A percentile compares a stretch with the other conserved stretches of the same genome.
Evolutionary conservation across 53 echinoderm and acorn worm species (phyloP).

Genomic region (Holothuria scabra): DNA sequence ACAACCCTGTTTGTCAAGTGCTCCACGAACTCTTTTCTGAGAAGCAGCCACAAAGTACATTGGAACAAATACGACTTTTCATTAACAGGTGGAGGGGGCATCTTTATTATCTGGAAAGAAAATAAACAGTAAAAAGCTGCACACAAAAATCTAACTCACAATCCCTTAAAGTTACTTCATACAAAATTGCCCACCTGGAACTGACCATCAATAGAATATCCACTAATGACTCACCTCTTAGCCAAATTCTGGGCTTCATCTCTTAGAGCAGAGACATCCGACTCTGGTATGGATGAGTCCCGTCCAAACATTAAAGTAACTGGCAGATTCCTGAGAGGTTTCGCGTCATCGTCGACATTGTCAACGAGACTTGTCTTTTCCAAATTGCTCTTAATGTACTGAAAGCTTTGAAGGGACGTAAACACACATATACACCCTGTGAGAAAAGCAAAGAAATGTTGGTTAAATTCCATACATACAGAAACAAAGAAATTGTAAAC

Average conservation of each 20-base stretch:
- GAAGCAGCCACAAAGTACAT: no score
- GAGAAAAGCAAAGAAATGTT: not conserved
- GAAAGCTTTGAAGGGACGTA: slow-evolving; percentile 78
- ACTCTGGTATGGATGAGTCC: slow-evolving; percentile 74
- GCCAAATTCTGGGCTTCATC: slow-evolving; percentile 60
- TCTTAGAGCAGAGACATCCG: slow-evolving; percentile 68
- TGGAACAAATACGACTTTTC: no score
- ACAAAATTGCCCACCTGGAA: no score
- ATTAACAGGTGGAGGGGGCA: no score
- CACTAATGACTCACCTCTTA: slow-evolving; percentile 37
- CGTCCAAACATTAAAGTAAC: slow-evolving; percentile 88
- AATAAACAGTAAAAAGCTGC: no score
- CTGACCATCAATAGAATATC: no score
- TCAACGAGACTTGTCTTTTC: slow-evolving; percentile 69
- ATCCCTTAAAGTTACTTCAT: no score
- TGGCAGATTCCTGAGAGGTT: slow-evolving; percentile 70
- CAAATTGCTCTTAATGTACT: slow-evolving; percentile 73
- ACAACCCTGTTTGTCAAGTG: no score
- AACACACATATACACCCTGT: slow-evolving; percentile 88
- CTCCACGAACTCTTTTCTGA: no score
- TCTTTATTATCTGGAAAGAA: no score
- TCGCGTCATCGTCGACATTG: slow-evolving; percentile 58
- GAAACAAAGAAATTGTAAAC: not conserved
- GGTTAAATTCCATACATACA: not conserved
- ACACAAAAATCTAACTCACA: no score